Conservation (phyloP, 2,113 vertebrate species). For the Podarcis cretensis region DNA sequence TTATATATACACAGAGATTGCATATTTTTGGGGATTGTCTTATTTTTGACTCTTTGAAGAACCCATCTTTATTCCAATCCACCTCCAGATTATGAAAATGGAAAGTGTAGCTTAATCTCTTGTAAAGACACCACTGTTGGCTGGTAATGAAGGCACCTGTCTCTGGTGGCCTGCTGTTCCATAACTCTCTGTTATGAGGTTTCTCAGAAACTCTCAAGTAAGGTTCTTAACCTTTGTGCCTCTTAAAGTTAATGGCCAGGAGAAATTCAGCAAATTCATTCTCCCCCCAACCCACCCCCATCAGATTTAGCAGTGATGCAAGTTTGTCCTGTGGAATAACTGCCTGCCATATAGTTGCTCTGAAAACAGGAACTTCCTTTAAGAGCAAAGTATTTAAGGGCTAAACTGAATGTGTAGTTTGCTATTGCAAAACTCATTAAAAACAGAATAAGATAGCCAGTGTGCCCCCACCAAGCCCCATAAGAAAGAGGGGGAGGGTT, state of each 20-base stretch:
- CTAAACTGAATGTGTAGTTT: neutral
- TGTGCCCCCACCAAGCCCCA: too few relatives aligned
- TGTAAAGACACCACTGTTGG: neutral
- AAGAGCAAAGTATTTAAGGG: neutral
- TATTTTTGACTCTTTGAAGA: too few relatives aligned
- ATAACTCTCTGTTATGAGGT: neutral
- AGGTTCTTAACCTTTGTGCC: neutral
- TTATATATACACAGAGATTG: too few relatives aligned
- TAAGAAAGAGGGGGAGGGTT: too few relatives aligned
- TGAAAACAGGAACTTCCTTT: neutral
- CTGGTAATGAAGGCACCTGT: neutral
- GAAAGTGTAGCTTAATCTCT: neutral
- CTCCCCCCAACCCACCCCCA: too few relatives aligned
- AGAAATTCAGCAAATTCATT: neutral
- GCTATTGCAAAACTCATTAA: neutral
- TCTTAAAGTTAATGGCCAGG: neutral
- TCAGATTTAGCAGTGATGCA: too few relatives aligned
- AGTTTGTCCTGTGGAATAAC: neutral
- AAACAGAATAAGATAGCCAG: too few relatives aligned
- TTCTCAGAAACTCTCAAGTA: neutral
- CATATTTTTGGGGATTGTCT: too few relatives aligned
- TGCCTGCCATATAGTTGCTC: neutral
- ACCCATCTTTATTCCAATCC: too few relatives aligned
- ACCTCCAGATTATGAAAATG: too few relatives aligned
- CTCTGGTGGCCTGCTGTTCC: neutral